Evolutionary conservation across 1,140 invertebrate genomes (phyloP), one percentile per base, ranked within the genome.

Genomic region (Penaeus vannamei): DNA sequence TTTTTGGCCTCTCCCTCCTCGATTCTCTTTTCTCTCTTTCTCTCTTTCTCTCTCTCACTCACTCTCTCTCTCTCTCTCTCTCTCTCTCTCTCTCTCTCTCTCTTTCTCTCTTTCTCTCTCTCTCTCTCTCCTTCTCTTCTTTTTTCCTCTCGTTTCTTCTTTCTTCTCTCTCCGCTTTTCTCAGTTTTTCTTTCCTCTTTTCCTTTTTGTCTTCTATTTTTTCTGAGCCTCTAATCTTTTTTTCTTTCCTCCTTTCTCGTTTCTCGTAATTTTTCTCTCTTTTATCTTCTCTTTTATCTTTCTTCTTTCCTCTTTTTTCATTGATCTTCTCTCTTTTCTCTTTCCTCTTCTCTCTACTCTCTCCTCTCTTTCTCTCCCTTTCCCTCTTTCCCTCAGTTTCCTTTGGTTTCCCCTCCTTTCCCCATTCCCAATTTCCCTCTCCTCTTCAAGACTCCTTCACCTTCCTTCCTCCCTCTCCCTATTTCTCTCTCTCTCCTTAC

Each of bases 51-150:
- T 66, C 64, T 66, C 64, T 66, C 64, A 2, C 64, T 26, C 64
- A 2, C 64, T 66, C 64, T 66, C 7, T 66, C 64, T 66, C 64
- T 66, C 64, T 66, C 64, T 66, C 64, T 26, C 26, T 26, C 64
- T 66, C 64, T 66, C 64, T 66, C 64, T 66, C 64, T 66, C 7
- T 66, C 64, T 66, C 64, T 66, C 64, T 66, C 64, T 66, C 64
- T 66, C 64, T 66, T 7, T 23, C 64, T 66, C 64, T 66, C 64
- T 66, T 7, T 66, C 64, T 66, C 64, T 66, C 64, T 66, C 64
- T 66, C 64, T 66, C 64, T 66, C 64, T 66, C 64, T 66, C 64
- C 7, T 7, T 66, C 64, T 66, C 64, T 66, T 26, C 7, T 7
- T 66, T 7, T 66, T 7, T 66, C 64, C 1, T 7, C 7, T 7